Percentiles rank a stretch among this genome's conserved stretches.
Evolutionary conservation across 2,888 invertebrate species (phyloP).

Genomic region (Dynastes maya): DNA sequence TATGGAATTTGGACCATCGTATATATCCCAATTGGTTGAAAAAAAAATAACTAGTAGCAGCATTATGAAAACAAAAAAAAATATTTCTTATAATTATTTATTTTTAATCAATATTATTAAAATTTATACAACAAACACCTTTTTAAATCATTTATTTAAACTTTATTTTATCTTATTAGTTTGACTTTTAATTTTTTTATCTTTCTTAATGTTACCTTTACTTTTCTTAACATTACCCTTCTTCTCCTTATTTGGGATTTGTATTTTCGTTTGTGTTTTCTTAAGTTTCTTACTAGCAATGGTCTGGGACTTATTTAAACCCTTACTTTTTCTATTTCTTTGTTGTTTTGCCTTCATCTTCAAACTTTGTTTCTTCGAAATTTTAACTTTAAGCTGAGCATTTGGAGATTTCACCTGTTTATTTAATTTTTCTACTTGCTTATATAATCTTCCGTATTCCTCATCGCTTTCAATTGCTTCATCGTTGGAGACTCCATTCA

Average conservation of each 20-base stretch:
- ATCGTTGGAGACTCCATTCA: not conserved
- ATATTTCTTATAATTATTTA: conserved; percentile 3
- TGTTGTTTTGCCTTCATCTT: conserved; percentile 8
- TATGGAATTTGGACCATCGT: no score
- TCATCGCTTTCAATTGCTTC: not conserved
- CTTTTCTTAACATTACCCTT: not conserved
- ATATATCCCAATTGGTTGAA: no score
- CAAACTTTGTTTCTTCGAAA: not conserved
- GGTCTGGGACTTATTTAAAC: not conserved
- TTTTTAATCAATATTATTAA: not conserved
- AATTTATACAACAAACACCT: conserved; percentile 15
- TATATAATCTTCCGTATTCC: not conserved
- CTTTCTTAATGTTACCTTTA: not conserved
- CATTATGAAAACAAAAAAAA: no score
- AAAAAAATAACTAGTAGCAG: no score
- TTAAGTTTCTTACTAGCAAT: not conserved
- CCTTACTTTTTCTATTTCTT: not conserved
- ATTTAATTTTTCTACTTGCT: not conserved
- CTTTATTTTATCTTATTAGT: no score
- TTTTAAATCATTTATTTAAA: no score
- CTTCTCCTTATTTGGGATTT: not conserved
- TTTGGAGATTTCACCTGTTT: not conserved
- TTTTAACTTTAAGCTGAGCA: not conserved
- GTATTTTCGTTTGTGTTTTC: not conserved
- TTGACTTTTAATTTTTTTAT: no score